Percentiles rank a stretch among this genome's conserved stretches.
Conservation (phyloP, 2,113 vertebrate species). For the Corythaixoides concolor region DNA sequence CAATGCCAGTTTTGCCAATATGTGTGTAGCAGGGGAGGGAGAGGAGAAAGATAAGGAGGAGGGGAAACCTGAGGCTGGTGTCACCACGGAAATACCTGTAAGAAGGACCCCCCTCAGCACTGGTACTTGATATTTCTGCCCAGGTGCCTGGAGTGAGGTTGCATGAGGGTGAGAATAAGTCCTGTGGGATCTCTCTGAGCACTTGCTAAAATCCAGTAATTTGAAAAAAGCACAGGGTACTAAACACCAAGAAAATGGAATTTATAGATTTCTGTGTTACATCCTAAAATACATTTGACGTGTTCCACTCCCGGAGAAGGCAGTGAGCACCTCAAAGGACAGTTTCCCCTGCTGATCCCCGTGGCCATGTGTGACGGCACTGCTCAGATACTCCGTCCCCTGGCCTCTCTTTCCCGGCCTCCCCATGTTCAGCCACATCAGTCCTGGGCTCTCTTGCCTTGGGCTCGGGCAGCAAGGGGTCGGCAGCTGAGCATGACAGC, state of each 20-base stretch:
- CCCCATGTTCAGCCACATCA: neutral
- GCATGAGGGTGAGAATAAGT: neutral
- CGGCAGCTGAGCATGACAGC: accelerated
- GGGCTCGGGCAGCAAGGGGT: accelerated
- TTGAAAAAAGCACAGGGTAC: neutral
- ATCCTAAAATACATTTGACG: neutral
- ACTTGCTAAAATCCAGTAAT: neutral
- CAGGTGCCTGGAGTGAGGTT: neutral
- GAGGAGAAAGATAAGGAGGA: neutral
- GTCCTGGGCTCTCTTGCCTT: neutral
- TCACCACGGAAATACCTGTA: accelerated
- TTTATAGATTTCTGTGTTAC: neutral
- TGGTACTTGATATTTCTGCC: neutral
- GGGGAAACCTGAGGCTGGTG: neutral
- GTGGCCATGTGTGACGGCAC: accelerated
- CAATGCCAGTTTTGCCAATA: neutral
- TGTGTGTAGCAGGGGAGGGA: neutral
- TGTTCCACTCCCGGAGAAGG: neutral
- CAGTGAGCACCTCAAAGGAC: neutral
- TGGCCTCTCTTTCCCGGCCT: neutral
- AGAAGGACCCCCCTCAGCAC: neutral
- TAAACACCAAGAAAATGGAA: neutral
- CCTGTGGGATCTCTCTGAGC: neutral
- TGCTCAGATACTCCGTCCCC: neutral
- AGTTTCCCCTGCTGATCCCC: neutral